Conservation (phyloP, 23 tunicate genomes). For the Trididemnum nubilum region DNA sequence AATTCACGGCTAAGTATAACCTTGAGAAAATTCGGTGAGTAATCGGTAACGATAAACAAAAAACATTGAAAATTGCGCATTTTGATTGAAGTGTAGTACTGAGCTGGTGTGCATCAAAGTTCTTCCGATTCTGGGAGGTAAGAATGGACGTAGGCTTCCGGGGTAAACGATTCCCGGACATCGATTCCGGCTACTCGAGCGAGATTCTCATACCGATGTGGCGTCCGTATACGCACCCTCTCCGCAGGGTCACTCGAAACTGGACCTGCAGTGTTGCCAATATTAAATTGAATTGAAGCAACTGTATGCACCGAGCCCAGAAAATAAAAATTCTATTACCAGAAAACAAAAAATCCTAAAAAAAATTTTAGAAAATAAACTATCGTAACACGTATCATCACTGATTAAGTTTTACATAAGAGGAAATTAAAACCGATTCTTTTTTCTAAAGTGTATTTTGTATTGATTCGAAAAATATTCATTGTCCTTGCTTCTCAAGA, state of each 20-base stretch:
- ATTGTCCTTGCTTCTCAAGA: no score
- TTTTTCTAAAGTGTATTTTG: no score
- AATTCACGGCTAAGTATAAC: no score
- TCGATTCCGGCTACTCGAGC: slow-evolving; percentile 90
- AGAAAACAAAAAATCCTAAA: neutral
- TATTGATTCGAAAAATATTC: no score
- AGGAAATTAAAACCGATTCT: no score
- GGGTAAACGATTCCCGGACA: slow-evolving; percentile 74
- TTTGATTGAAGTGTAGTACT: no score
- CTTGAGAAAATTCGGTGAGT: no score
- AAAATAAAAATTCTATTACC: neutral
- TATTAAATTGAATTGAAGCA: neutral
- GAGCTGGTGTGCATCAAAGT: no score
- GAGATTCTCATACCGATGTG: slow-evolving; percentile 84
- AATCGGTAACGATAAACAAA: no score
- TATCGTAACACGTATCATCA: neutral
- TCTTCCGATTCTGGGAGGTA: slow-evolving; percentile 86
- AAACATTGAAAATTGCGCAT: no score
- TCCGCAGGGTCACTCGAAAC: slow-evolving; percentile 41
- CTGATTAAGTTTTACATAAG: no score
- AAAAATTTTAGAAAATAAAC: neutral
- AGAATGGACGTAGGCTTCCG: slow-evolving; percentile 42
- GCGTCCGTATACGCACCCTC: slow-evolving; percentile 75
- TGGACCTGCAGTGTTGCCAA: slow-evolving; percentile 54
- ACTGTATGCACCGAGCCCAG: neutral